Conservation (phyloP, 2,797 vertebrate genomes). For the Chaetodon trifasciatus region DNA sequence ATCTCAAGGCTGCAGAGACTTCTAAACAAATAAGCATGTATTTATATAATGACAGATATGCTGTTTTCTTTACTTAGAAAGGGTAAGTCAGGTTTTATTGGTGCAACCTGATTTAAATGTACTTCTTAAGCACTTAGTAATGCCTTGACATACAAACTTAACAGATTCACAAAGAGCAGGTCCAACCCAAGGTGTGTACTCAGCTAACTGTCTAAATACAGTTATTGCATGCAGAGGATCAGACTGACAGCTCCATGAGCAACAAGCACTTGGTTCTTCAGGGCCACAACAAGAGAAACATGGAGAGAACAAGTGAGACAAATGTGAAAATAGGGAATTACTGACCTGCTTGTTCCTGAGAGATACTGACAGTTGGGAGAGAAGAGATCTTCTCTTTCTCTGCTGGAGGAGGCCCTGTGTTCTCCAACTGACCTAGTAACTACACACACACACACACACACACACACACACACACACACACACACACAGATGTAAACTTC, state of each 20-base stretch:
- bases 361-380: conserved; percentile 93
- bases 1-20: background rate
- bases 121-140: background rate
- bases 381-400: conserved; percentile 96
- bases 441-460: conserved; percentile 63
- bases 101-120: background rate
- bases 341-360: conserved; percentile 94
- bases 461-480: background rate
- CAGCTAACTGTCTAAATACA: background rate
- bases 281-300: background rate
- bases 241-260: background rate
- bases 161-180: background rate
- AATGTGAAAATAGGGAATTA: background rate
- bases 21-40: conserved; percentile 3
- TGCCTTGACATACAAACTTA: background rate
- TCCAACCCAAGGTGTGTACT: background rate
- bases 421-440: conserved; percentile 96
- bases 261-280: background rate
- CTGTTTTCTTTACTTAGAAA: background rate
- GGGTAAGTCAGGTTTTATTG: background rate
- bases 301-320: background rate
- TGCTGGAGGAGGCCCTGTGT: conserved; percentile 95
- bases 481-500: conserved; percentile 1
- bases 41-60: background rate
- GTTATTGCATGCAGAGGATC: background rate